Conservation (phyloP, 1,140 invertebrate species). For the Pogonomyrmex californicus region DNA sequence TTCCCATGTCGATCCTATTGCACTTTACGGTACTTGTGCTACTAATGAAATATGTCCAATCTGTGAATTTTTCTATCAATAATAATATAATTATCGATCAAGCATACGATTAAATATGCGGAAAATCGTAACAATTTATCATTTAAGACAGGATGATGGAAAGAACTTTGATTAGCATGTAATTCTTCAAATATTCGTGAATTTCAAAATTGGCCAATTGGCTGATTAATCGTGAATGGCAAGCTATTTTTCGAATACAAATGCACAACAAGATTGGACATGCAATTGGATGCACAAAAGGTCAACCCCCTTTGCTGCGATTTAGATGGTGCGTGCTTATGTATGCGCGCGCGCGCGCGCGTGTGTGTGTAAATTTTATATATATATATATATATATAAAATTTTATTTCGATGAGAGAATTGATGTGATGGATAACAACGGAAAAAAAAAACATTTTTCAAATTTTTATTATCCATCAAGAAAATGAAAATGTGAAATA, state of each 20-base stretch:
- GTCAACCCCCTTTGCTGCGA: slow-evolving; percentile 10
- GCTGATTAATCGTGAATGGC: background rate
- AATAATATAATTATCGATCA: background rate
- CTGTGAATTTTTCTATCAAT: background rate
- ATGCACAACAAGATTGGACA: slow-evolving; percentile 55
- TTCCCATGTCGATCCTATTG: slow-evolving; percentile 28
- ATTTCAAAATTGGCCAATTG: slow-evolving; percentile 29
- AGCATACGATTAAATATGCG: slow-evolving; percentile 11
- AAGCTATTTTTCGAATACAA: slow-evolving; percentile 48
- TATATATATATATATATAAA: background rate
- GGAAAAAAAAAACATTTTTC: background rate
- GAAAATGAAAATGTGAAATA: slow-evolving; percentile 6
- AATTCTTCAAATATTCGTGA: slow-evolving; percentile 50
- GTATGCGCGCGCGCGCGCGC: too few relatives aligned
- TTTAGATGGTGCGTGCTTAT: background rate
- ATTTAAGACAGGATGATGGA: background rate
- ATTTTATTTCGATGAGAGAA: background rate
- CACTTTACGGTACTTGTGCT: background rate
- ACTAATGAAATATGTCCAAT: background rate
- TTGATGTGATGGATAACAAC: background rate
- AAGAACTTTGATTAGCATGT: slow-evolving; percentile 35
- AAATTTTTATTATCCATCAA: slow-evolving; percentile 13
- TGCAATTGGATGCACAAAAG: slow-evolving; percentile 53
- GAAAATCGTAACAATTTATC: background rate
- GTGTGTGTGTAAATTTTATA: background rate